These are phyloP conservation scores for Gadopsis bispinosus DNA, from an alignment of 2,797 vertebrate species.

Conservation along the genomic window DNA sequence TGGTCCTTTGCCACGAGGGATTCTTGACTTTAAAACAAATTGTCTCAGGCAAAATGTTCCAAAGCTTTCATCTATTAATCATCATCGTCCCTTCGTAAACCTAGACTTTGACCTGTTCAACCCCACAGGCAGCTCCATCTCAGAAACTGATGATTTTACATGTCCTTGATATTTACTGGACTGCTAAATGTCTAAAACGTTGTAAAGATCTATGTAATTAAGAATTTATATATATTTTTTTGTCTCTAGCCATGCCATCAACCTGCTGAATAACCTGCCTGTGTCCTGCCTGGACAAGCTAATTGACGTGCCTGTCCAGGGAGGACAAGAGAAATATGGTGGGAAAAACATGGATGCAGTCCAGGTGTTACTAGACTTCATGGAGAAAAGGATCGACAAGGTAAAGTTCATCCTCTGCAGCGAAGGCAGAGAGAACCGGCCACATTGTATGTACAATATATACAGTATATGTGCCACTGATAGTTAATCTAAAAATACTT, in stretches of 20 bases:
- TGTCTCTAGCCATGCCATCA: conserved; percentile 92
- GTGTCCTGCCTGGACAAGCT: conserved; percentile 94
- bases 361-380: conserved; percentile 92
- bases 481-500: neutral
- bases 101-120: neutral
- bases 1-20: neutral
- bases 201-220: neutral
- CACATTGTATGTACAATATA: neutral
- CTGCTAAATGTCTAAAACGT: neutral
- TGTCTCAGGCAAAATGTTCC: conserved; percentile 1
- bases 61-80: conserved; percentile 3
- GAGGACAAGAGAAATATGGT: conserved; percentile 87
- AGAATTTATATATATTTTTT: neutral
- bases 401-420: conserved; percentile 78
- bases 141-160: neutral
- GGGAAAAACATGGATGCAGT: conserved; percentile 94
- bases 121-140: neutral
- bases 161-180: neutral
- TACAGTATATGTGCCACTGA: neutral
- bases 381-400: conserved; percentile 99
- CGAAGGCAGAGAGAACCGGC: neutral
- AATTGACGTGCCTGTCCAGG: conserved; percentile 89
- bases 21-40: neutral
- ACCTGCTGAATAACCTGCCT: conserved; percentile 97
- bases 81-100: neutral